Conservation (phyloP, 1,140 invertebrate genomes). For the Paralvinella palmiformis region DNA sequence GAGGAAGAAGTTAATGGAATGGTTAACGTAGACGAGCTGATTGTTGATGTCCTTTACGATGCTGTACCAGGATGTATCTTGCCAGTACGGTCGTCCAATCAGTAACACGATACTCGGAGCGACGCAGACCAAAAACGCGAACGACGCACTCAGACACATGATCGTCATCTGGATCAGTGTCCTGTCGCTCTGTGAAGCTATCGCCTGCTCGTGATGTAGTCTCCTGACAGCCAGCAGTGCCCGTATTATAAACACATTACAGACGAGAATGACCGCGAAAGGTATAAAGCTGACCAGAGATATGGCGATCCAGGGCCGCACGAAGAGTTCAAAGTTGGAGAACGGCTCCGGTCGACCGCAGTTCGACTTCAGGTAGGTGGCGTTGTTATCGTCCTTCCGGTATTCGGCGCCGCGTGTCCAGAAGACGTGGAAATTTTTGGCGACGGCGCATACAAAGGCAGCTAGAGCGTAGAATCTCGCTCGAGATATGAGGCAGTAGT, state of each 20-base stretch:
- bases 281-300: slow-evolving; percentile 15
- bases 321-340: slow-evolving; percentile 14
- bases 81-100: slow-evolving; percentile 20
- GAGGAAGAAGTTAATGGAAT: slow-evolving; percentile 28
- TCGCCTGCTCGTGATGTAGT: neutral
- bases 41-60: slow-evolving; percentile 18
- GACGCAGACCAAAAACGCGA: slow-evolving; percentile 20
- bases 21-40: slow-evolving; percentile 23
- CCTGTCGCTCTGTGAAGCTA: neutral
- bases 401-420: slow-evolving; percentile 17
- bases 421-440: slow-evolving; percentile 18
- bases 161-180: slow-evolving; percentile 13
- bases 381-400: neutral
- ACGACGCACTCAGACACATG: slow-evolving; percentile 19
- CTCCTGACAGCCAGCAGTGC: neutral
- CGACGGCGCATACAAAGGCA: slow-evolving; percentile 2
- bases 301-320: slow-evolving; percentile 23
- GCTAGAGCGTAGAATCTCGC: slow-evolving; percentile 10
- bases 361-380: slow-evolving; percentile 3
- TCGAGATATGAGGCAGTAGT: neutral
- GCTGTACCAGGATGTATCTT: slow-evolving; percentile 10
- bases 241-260: slow-evolving; percentile 18
- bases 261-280: slow-evolving; percentile 13
- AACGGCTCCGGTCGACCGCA: slow-evolving; percentile 14
- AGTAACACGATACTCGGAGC: slow-evolving; percentile 20